Evolutionary conservation across 2,113 vertebrate genomes (phyloP).

Genomic region (Poeciliopsis occidentalis): DNA sequence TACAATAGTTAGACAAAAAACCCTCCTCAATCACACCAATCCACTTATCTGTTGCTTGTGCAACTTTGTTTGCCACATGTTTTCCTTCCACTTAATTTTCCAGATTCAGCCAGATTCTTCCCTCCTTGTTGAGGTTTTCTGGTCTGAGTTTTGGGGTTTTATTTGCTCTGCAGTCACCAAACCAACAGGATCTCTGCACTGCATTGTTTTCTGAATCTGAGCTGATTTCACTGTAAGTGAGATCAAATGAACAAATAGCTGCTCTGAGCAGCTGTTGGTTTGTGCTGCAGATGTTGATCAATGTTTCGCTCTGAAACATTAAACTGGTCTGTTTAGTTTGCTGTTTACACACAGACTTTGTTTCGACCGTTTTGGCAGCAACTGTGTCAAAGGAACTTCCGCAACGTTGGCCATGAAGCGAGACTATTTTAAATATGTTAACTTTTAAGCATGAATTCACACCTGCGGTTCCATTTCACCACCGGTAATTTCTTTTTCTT

Average conservation of each 20-base stretch:
- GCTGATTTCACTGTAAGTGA: no score
- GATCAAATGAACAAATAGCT: neutral
- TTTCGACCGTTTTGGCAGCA: neutral
- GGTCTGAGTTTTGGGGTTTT: neutral
- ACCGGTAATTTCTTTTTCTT: neutral
- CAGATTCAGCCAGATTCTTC: no score
- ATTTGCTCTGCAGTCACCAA: neutral
- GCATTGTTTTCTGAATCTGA: no score
- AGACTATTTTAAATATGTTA: conserved; percentile 11
- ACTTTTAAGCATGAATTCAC: neutral
- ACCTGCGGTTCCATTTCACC: conserved; percentile 8
- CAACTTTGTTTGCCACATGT: no score
- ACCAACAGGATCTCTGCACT: neutral
- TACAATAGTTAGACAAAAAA: no score
- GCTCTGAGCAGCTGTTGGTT: neutral
- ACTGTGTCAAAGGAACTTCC: conserved; percentile 1
- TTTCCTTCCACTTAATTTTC: no score
- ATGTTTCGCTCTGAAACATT: neutral
- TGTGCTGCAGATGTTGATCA: neutral
- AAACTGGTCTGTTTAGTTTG: neutral
- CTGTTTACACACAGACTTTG: neutral
- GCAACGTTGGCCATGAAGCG: neutral
- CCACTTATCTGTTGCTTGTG: no score
- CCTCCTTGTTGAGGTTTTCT: no score
- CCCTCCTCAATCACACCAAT: no score